phyloP scores from a whole-genome alignment of 2,888 invertebrate genomes.

The Fissipunctia ypsillon region DNA sequence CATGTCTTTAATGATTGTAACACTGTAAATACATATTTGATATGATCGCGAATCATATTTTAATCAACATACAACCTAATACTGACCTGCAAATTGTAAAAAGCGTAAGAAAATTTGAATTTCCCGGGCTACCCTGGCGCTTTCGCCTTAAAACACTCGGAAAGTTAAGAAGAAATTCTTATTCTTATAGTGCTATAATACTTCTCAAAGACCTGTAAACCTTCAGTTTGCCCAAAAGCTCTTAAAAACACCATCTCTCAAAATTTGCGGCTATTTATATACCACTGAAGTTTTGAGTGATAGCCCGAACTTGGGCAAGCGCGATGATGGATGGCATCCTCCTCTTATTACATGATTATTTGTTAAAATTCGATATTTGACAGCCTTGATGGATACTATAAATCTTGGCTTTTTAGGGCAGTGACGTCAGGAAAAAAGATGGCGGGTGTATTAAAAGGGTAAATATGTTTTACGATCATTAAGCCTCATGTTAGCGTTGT shows the following conservation, averaged over 20 bases:
- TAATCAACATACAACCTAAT: too few species aligned
- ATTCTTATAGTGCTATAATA: not conserved
- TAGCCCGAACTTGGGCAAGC: conserved; percentile 34
- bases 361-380: conserved; percentile 65
- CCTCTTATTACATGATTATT: conserved; percentile 59
- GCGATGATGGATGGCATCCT: conserved; percentile 50
- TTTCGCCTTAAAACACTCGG: too few species aligned
- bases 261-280: conserved; percentile 30
- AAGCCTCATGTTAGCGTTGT: not conserved
- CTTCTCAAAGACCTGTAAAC: not conserved
- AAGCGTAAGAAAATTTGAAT: too few species aligned
- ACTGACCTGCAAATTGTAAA: too few species aligned
- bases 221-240: not conserved
- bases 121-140: too few species aligned
- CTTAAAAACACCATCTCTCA: conserved; percentile 1
- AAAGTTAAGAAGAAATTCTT: not conserved
- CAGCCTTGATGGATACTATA: conserved; percentile 55
- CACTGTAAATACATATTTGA: too few species aligned
- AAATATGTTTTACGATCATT: conserved; percentile 44
- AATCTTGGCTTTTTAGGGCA: conserved; percentile 54
- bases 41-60: too few species aligned
- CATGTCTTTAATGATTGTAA: too few species aligned
- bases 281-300: conserved; percentile 55
- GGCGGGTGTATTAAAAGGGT: conserved; percentile 36
- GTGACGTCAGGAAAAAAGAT: conserved; percentile 44